These are phyloP conservation scores for Aviceda subcristata DNA, from an alignment of 2,113 vertebrate genomes.

Conservation along the genomic window DNA sequence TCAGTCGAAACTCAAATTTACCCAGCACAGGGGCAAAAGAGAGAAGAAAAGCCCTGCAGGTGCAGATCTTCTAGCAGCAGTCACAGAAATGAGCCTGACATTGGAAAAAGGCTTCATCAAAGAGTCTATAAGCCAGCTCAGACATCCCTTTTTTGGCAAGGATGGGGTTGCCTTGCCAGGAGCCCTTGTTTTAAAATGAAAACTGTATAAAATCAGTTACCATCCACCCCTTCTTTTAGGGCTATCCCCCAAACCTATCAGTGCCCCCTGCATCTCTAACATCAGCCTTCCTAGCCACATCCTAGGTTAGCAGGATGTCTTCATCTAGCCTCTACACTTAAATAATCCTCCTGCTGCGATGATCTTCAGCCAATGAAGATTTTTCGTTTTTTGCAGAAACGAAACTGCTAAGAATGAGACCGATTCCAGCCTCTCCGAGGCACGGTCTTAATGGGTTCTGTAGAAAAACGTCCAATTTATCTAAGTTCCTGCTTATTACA, in stretches of 20 bases:
- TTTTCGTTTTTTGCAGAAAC: background rate
- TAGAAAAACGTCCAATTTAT: background rate
- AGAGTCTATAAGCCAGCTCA: background rate
- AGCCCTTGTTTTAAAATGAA: background rate
- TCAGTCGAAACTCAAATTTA: background rate
- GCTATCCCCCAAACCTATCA: background rate
- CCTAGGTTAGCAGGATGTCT: background rate
- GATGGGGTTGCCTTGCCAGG: background rate
- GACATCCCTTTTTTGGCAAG: background rate
- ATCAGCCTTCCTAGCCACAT: background rate
- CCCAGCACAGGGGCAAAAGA: background rate
- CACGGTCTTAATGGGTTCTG: background rate
- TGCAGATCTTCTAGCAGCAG: background rate
- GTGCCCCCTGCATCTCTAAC: background rate
- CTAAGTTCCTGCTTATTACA: background rate
- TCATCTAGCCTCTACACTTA: background rate
- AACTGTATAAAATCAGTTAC: background rate
- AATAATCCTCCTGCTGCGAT: background rate
- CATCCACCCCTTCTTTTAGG: background rate
- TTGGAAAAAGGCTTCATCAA: background rate
- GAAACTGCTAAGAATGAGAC: background rate
- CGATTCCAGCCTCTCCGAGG: background rate
- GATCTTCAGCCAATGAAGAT: background rate
- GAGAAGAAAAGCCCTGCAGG: background rate
- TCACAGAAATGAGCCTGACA: background rate